A percentile compares a stretch with the other conserved stretches of the same genome.
These are phyloP conservation scores for Volucella bombylans DNA, from an alignment of 2,888 invertebrate genomes.

Conservation along the genomic window DNA sequence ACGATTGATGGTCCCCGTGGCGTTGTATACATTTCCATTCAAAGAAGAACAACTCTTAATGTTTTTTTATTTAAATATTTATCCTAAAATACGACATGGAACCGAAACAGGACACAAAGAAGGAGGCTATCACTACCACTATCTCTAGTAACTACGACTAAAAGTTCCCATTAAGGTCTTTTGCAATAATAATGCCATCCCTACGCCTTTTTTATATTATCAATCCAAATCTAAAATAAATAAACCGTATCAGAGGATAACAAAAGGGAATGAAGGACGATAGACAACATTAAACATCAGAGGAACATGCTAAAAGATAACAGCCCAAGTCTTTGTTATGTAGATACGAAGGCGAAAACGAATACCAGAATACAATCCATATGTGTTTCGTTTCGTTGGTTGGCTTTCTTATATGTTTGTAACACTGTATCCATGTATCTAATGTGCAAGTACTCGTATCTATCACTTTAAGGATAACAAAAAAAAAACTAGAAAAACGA, in stretches of 20 bases:
- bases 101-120: neutral
- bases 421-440: neutral
- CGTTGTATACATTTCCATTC: neutral
- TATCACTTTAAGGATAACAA: constrained; percentile 42
- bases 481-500: neutral
- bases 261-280: constrained; percentile 44
- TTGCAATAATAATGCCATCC: constrained; percentile 65
- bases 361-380: neutral
- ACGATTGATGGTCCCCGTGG: constrained; percentile 31
- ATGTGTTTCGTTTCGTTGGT: constrained; percentile 2
- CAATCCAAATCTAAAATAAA: constrained; percentile 69
- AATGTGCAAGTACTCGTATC: constrained; percentile 22
- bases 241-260: constrained; percentile 66
- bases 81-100: neutral
- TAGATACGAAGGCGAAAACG: neutral
- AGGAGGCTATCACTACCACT: neutral
- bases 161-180: constrained; percentile 58
- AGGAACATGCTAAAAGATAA: constrained; percentile 32
- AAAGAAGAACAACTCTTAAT: constrained; percentile 16
- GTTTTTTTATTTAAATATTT: constrained; percentile 48
- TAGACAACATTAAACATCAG: constrained; percentile 68
- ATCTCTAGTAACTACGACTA: neutral
- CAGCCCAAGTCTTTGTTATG: constrained; percentile 24
- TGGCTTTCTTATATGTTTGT: no score
- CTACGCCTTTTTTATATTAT: constrained; percentile 58